phyloP scores from a whole-genome alignment of 2,888 invertebrate genomes.

The Orchestes rusci region DNA sequence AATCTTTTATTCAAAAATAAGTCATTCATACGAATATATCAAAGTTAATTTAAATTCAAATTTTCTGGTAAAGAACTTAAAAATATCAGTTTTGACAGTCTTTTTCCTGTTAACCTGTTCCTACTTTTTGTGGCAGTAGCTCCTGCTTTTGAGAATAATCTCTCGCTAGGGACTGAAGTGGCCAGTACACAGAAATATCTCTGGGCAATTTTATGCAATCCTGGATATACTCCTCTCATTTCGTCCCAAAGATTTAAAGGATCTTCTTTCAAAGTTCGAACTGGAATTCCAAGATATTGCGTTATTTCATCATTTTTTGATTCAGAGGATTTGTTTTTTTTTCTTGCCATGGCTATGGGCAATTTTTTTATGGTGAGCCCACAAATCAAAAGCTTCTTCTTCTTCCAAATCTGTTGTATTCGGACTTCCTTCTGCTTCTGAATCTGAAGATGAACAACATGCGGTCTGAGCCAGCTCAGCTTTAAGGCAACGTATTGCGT shows the following conservation, averaged over 20 bases:
- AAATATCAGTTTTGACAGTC: neutral
- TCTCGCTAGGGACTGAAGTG: constrained; percentile 14
- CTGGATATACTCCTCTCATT: constrained; percentile 12
- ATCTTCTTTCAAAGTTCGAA: neutral
- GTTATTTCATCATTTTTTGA: neutral
- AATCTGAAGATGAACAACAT: neutral
- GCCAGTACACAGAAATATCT: constrained; percentile 11
- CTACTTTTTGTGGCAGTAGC: neutral
- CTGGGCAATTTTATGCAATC: constrained; percentile 4
- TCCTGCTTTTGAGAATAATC: neutral
- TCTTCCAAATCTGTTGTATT: neutral
- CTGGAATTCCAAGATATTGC: neutral
- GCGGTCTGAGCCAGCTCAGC: neutral
- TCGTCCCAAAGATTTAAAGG: constrained; percentile 9
- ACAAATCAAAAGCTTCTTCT: neutral
- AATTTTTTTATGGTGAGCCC: neutral
- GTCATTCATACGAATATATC: neutral
- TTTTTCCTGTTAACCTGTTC: constrained; percentile 1
- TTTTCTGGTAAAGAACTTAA: too few relatives aligned
- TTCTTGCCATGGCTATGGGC: neutral
- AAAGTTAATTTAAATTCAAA: too few relatives aligned
- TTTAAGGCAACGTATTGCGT: constrained; percentile 2
- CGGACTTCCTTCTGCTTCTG: neutral
- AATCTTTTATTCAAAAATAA: too few relatives aligned
- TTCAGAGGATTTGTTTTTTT: neutral